Conservation (phyloP, 1,140 invertebrate genomes). For the Zophobas morio region DNA sequence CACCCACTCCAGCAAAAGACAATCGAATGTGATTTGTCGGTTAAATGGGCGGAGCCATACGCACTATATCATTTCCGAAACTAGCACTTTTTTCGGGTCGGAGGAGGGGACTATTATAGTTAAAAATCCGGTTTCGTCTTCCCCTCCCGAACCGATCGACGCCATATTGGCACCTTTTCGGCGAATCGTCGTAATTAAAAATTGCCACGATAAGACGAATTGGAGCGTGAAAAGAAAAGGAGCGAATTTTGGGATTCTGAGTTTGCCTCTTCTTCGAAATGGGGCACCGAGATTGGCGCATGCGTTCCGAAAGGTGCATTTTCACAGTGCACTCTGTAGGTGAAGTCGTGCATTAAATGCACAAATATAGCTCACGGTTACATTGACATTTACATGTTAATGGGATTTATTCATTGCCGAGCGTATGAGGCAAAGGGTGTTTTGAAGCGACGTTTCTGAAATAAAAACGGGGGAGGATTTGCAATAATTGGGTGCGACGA, state of each 20-base stretch:
- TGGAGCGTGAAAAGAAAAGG: no score
- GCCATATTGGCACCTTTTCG: constrained; percentile 1
- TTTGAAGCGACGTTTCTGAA: neutral
- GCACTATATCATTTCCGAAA: constrained; percentile 17
- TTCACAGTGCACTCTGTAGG: constrained; percentile 52
- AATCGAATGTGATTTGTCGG: constrained; percentile 31
- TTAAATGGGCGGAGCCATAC: constrained; percentile 9
- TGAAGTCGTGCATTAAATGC: constrained; percentile 48
- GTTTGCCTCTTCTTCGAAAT: constrained; percentile 50
- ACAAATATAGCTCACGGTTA: constrained; percentile 64
- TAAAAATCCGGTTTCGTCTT: constrained; percentile 11
- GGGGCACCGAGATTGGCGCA: constrained; percentile 40
- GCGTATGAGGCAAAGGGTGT: neutral
- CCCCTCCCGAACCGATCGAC: neutral
- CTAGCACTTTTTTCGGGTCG: constrained; percentile 14
- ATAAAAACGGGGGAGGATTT: neutral
- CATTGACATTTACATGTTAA: constrained; percentile 65
- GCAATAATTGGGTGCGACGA: constrained; percentile 3
- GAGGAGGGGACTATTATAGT: neutral
- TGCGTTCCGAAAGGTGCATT: constrained; percentile 22
- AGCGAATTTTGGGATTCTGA: neutral
- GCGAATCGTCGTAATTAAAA: neutral
- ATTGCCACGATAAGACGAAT: neutral
- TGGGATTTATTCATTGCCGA: constrained; percentile 58
- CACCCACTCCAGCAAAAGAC: constrained; percentile 15